phyloP scores from a whole-genome alignment of 2,797 vertebrate genomes.

The Pampus argenteus region DNA sequence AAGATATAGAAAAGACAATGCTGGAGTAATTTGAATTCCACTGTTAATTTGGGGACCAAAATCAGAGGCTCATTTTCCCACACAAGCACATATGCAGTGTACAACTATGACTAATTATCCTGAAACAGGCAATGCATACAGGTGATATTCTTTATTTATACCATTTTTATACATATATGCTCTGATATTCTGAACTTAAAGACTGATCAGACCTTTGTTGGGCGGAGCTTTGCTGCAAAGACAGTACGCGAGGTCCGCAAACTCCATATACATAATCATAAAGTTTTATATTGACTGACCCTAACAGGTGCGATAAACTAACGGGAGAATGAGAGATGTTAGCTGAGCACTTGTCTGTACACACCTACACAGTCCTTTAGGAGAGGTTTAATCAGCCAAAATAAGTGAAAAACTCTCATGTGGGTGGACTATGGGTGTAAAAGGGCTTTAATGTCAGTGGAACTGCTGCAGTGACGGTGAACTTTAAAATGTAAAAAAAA shows the following conservation, averaged over 20 bases:
- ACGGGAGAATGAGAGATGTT: slow-evolving; percentile 63
- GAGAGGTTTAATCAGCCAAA: slow-evolving; percentile 68
- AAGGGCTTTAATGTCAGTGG: slow-evolving; percentile 41
- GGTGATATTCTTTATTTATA: neutral
- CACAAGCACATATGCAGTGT: slow-evolving; percentile 1
- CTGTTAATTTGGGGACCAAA: slow-evolving; percentile 15
- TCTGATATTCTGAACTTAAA: neutral
- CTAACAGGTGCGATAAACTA: slow-evolving; percentile 68
- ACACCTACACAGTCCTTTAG: slow-evolving; percentile 72
- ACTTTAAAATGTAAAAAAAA: slow-evolving; percentile 31
- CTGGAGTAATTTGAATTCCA: slow-evolving; percentile 37
- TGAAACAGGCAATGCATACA: slow-evolving; percentile 5
- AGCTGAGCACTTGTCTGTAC: slow-evolving; percentile 54
- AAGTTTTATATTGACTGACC: slow-evolving; percentile 71
- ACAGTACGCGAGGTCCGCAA: slow-evolving; percentile 41
- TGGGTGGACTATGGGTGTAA: slow-evolving; percentile 46
- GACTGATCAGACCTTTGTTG: slow-evolving; percentile 37
- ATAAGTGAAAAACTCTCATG: slow-evolving; percentile 69
- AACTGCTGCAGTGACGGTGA: slow-evolving; percentile 42
- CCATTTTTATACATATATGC: neutral
- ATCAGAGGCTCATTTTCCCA: neutral
- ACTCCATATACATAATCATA: slow-evolving; percentile 68
- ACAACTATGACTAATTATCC: neutral
- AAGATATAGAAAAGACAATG: slow-evolving; percentile 23
- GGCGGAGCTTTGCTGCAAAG: slow-evolving; percentile 35